phyloP scores from a whole-genome alignment of 2,797 vertebrate genomes.

The Peromyscus nudipes region DNA sequence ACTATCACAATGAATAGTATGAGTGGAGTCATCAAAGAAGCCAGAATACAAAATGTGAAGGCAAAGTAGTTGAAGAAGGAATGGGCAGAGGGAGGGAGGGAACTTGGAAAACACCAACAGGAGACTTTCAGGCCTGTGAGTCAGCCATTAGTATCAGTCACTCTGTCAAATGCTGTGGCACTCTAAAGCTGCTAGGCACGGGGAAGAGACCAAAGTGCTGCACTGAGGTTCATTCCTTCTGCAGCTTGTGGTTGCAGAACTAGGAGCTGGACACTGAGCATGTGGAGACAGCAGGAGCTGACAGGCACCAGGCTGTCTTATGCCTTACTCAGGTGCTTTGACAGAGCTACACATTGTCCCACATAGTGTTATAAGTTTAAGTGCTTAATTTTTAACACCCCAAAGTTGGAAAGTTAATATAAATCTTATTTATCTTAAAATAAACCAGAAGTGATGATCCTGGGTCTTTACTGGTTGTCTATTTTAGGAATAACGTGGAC shows the following conservation, averaged over 20 bases:
- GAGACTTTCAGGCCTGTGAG: background rate
- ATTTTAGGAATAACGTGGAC: background rate
- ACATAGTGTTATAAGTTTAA: background rate
- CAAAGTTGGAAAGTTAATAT: slow-evolving; percentile 15
- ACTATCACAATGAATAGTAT: background rate
- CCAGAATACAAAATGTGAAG: background rate
- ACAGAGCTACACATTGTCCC: too few relatives aligned
- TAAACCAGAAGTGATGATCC: background rate
- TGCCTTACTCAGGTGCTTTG: background rate
- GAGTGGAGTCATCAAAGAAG: background rate
- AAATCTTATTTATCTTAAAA: slow-evolving; percentile 45
- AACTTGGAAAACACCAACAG: background rate
- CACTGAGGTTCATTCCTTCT: background rate
- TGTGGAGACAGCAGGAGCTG: background rate
- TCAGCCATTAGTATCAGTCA: background rate
- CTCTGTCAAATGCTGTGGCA: background rate
- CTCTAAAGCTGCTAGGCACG: background rate
- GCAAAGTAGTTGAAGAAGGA: background rate
- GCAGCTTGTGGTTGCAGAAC: background rate
- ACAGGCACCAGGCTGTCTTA: too few relatives aligned
- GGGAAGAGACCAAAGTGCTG: background rate
- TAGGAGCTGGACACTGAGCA: background rate
- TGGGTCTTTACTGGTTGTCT: background rate
- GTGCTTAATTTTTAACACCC: background rate
- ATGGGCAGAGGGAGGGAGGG: background rate